Conservation (phyloP, 2,113 vertebrate species). For the Neodon shergylaensis region DNA sequence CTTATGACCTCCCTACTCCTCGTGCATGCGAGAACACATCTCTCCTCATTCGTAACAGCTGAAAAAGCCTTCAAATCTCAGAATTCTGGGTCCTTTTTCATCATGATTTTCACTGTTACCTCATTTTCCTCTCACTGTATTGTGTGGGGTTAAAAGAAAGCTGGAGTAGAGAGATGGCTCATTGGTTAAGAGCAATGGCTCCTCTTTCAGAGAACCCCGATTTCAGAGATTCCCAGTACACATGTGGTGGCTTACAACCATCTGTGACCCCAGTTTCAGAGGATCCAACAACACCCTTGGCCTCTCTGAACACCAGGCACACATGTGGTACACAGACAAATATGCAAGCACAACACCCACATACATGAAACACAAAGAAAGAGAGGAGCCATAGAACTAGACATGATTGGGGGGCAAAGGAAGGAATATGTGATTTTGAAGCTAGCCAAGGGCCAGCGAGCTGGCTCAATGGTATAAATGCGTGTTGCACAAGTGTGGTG, state of each 20-base stretch:
- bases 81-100: neutral
- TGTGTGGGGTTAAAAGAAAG: neutral
- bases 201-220: neutral
- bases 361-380: neutral
- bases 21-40: neutral
- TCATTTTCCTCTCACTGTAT: neutral
- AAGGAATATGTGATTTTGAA: no score
- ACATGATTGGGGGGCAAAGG: neutral
- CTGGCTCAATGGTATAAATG: neutral
- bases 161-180: neutral
- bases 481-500: no score
- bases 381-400: neutral
- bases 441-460: neutral
- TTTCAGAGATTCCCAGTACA: neutral
- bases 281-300: neutral
- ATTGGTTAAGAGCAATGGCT: no score
- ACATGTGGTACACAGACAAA: neutral
- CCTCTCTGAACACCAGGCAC: neutral
- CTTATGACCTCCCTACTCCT: neutral
- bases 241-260: neutral
- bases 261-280: neutral
- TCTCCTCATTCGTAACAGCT: neutral
- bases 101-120: neutral
- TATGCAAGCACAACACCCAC: neutral
- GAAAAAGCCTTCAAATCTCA: neutral